These are phyloP conservation scores for Fissipunctia ypsillon DNA, from an alignment of 2,888 invertebrate genomes.

Conservation along the genomic window DNA sequence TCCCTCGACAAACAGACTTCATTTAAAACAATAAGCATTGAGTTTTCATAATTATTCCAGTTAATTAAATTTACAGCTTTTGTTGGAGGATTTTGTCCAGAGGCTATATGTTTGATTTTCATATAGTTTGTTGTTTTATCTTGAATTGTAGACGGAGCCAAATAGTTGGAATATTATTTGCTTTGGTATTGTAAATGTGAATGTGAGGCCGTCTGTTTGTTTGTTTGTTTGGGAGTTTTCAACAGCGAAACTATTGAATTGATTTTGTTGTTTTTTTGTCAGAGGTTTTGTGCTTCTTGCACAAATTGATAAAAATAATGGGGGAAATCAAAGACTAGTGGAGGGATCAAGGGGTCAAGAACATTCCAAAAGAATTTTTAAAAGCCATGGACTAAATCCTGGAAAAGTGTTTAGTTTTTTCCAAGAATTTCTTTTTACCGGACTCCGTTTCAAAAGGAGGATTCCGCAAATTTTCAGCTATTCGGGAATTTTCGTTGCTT, in stretches of 20 bases:
- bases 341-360: not conserved
- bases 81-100: conserved; percentile 15
- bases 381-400: not conserved
- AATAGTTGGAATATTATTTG: conserved; percentile 12
- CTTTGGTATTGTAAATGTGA: not conserved
- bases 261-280: not conserved
- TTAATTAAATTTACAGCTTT: conserved; percentile 47
- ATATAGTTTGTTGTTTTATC: conserved; percentile 8
- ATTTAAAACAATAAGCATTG: conserved; percentile 43
- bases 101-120: conserved; percentile 1
- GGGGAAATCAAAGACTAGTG: too few relatives aligned
- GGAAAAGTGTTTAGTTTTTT: conserved; percentile 22
- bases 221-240: not conserved
- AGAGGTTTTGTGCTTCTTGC: not conserved
- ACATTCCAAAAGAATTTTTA: not conserved
- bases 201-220: not conserved
- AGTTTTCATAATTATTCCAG: conserved; percentile 30
- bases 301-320: not conserved
- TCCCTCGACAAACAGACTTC: conserved; percentile 28
- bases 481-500: conserved; percentile 44
- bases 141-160: conserved; percentile 3
- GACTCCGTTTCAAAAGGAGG: conserved; percentile 8
- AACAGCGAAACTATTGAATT: too few relatives aligned
- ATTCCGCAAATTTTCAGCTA: conserved; percentile 51
- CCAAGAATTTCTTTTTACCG: conserved; percentile 12